These are phyloP conservation scores for Podarcis muralis DNA, from an alignment of 2,113 vertebrate species.

Conservation along the genomic window DNA sequence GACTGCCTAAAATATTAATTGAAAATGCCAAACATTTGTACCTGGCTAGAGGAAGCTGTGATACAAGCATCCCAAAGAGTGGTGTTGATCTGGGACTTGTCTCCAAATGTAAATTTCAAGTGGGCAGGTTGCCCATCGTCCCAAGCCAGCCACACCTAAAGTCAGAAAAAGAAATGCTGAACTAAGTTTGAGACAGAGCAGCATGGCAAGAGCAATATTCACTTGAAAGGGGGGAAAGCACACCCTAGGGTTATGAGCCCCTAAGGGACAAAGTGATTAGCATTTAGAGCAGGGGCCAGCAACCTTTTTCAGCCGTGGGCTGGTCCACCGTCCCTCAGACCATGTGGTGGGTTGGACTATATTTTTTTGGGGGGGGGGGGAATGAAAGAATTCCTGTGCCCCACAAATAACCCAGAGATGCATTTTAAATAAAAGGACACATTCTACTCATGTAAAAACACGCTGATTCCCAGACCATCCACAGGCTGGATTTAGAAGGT, in stretches of 20 bases:
- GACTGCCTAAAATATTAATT: no score
- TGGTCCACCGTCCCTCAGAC: no score
- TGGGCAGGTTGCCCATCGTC: slow-evolving; percentile 72
- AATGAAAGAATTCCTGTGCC: no score
- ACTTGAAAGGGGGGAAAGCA: no score
- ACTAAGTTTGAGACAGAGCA: not conserved
- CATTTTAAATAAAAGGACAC: no score
- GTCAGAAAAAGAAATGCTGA: not conserved
- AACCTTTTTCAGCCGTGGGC: no score
- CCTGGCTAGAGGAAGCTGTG: slow-evolving; percentile 78
- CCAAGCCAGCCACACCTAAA: slow-evolving; percentile 78
- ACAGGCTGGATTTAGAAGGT: no score
- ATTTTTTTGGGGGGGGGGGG: no score
- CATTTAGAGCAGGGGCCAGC: not conserved
- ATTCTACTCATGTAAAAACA: no score
- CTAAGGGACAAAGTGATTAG: not conserved
- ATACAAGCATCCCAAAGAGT: slow-evolving; percentile 76
- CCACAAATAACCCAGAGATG: no score
- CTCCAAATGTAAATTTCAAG: slow-evolving; percentile 73
- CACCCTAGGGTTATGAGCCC: not conserved
- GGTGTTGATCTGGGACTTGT: slow-evolving; percentile 65
- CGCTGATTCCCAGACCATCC: no score
- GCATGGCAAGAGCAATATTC: not conserved
- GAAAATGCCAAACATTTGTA: slow-evolving; percentile 16
- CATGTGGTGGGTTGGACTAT: no score